phyloP scores from a whole-genome alignment of 2,888 invertebrate species.

The Drosophila gaucha region DNA sequence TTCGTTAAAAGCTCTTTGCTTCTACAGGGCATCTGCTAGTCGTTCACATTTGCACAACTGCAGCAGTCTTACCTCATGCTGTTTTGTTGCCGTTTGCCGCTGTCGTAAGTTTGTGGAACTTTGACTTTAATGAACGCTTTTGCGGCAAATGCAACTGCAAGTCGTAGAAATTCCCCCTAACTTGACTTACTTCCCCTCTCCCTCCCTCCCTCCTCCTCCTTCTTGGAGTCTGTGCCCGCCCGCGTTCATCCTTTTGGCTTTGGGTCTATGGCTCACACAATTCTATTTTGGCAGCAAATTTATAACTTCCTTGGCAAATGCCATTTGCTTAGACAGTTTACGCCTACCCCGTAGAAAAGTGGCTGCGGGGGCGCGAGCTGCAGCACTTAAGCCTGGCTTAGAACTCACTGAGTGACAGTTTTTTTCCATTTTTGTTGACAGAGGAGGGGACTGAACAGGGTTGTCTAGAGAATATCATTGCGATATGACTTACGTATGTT shows the following conservation, averaged over 20 bases:
- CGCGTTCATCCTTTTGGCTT: constrained; percentile 10
- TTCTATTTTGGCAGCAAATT: constrained; percentile 77
- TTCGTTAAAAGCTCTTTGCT: neutral
- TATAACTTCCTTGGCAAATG: constrained; percentile 79
- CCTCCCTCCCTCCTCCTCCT: no score
- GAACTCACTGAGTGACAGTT: constrained; percentile 61
- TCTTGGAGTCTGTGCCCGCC: neutral
- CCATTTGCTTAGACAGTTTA: constrained; percentile 79
- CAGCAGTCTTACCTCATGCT: constrained; percentile 28
- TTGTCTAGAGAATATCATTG: constrained; percentile 36
- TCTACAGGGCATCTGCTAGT: constrained; percentile 9
- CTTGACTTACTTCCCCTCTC: neutral
- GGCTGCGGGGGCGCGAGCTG: constrained; percentile 45
- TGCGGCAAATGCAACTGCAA: constrained; percentile 46
- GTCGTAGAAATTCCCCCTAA: constrained; percentile 11
- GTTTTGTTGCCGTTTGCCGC: constrained; percentile 25
- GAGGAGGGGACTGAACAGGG: neutral
- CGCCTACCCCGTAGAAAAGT: constrained; percentile 62
- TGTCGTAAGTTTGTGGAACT: constrained; percentile 57
- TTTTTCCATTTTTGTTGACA: neutral
- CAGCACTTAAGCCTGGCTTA: constrained; percentile 68
- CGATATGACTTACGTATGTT: constrained; percentile 37
- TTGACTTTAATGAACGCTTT: constrained; percentile 74
- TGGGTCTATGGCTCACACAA: constrained; percentile 44
- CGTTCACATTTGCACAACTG: neutral